Conservation (phyloP, 2,113 vertebrate genomes). For the Oenanthe oenanthe region DNA sequence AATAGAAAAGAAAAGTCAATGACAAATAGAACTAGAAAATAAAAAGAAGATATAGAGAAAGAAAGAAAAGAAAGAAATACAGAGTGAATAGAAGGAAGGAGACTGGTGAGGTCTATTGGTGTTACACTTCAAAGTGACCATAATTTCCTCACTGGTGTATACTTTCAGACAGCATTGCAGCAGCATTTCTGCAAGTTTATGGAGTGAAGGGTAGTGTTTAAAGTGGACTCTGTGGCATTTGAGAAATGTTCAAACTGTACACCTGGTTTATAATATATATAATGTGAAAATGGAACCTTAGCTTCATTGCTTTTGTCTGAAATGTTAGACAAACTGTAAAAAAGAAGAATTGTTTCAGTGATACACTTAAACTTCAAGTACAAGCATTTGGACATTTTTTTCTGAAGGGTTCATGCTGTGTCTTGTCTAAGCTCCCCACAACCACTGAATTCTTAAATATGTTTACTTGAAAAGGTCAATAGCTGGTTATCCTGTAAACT, state of each 20-base stretch:
- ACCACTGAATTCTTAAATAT: conserved; percentile 62
- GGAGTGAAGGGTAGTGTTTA: neutral
- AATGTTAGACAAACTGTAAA: conserved; percentile 24
- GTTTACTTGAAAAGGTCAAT: conserved; percentile 67
- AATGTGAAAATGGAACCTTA: neutral
- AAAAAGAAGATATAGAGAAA: neutral
- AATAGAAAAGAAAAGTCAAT: neutral
- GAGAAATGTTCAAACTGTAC: neutral
- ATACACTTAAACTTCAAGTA: conserved; percentile 44
- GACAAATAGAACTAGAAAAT: neutral
- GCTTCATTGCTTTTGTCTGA: neutral
- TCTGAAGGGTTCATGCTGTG: conserved; percentile 32
- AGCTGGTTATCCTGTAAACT: conserved; percentile 54
- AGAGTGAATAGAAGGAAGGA: neutral
- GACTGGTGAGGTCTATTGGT: neutral
- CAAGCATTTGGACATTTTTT: conserved; percentile 32
- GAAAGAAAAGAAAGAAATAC: neutral
- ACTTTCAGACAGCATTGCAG: neutral
- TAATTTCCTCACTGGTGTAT: neutral
- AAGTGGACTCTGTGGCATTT: neutral
- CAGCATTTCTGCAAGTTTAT: neutral
- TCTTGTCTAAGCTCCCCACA: conserved; percentile 25
- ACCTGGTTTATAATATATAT: neutral
- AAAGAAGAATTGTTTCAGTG: conserved; percentile 18
- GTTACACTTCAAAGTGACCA: neutral